phyloP scores from a whole-genome alignment of 2,888 invertebrate species.

The Calameuta idolon region DNA sequence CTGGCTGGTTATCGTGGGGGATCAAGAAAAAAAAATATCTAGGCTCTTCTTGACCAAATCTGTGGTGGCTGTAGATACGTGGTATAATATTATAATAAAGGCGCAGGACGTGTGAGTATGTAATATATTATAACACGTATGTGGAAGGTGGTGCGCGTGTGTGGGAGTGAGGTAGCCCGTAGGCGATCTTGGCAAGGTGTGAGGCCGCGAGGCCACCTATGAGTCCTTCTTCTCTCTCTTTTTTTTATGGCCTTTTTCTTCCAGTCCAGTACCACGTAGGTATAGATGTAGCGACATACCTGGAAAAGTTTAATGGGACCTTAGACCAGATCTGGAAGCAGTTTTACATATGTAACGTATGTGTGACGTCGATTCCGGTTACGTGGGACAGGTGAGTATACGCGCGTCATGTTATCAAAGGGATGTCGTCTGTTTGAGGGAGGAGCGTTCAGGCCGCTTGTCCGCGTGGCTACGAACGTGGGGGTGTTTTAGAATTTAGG shows the following conservation, averaged over 20 bases:
- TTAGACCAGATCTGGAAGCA: neutral
- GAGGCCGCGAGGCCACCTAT: conserved; percentile 54
- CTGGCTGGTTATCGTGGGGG: neutral
- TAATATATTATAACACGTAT: conserved; percentile 42
- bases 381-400: neutral
- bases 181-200: conserved; percentile 54
- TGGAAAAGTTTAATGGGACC: neutral
- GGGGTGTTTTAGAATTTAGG: conserved; percentile 54
- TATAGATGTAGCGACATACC: neutral
- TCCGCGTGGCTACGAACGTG: neutral
- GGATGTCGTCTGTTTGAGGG: neutral
- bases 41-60: neutral
- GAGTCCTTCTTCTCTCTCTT: conserved; percentile 33
- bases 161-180: conserved; percentile 36
- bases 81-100: conserved; percentile 32
- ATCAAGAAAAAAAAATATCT: neutral
- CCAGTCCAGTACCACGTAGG: conserved; percentile 19
- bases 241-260: conserved; percentile 31
- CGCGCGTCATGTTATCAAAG: neutral
- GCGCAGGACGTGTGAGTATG: conserved; percentile 26
- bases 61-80: conserved; percentile 14
- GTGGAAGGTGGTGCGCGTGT: conserved; percentile 19
- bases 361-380: neutral
- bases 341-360: neutral
- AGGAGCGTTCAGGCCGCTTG: neutral